Conservation (phyloP, 2,113 vertebrate species). For the Phainopepla nitens region DNA sequence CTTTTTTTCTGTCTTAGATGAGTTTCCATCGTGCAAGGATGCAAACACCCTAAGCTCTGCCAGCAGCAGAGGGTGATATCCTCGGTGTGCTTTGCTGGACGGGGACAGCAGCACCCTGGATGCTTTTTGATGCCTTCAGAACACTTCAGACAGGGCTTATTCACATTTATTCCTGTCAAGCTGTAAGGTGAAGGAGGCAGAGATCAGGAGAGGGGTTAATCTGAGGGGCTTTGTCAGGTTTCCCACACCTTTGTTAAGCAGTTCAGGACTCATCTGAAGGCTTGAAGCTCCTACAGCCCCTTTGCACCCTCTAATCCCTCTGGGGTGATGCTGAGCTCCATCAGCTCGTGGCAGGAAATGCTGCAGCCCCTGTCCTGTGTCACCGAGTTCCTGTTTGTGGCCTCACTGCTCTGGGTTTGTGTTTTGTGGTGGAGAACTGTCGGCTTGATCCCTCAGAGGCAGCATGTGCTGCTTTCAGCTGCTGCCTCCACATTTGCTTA, state of each 20-base stretch:
- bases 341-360: neutral
- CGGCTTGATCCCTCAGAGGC: neutral
- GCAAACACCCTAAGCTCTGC: neutral
- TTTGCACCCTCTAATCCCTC: neutral
- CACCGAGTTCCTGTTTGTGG: neutral
- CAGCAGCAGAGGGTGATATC: neutral
- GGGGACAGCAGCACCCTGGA: neutral
- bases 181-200: neutral
- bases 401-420: neutral
- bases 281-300: neutral
- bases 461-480: neutral
- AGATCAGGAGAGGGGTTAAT: neutral
- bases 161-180: neutral
- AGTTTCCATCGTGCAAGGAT: accelerated
- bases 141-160: accelerated
- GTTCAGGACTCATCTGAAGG: neutral
- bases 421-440: neutral
- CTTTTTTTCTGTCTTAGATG: neutral
- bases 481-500: neutral
- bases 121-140: neutral
- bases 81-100: accelerated
- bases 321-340: neutral
- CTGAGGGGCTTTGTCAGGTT: neutral
- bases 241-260: neutral
- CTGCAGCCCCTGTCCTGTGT: neutral